Base-by-base conservation (phyloP, 2,113 vertebrate genomes). In the Grammomys surdaster region DNA sequence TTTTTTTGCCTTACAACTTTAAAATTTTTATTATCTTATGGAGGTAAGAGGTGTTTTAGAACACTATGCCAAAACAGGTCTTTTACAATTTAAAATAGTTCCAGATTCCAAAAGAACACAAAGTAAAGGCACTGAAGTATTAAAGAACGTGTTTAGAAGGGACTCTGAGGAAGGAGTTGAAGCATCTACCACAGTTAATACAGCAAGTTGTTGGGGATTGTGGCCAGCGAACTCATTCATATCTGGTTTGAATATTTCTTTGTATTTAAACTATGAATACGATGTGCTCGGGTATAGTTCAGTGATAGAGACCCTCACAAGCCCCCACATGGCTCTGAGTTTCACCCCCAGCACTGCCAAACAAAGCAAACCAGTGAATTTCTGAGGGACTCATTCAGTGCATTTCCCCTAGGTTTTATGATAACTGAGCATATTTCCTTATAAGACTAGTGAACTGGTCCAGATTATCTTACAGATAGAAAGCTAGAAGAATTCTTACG, bases 111-210 rank as follows among this genome's bases (percentile, higher is more conserved):
- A 96, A 69, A 93, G 77, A 54, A 94, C 22, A 88, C 80, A 86
- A 93, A 94, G 75, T 63, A 93, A 90, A 95, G 33, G 89, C 84
- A 87, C 70, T 36, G 88, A 85, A 46, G 72, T 90, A 80, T 14
- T 92, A 81, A 65, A 86, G 56, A 85, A 51, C 4, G 0, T 69
- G 81, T 76, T 90, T 88, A 76, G 60, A 69, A 86, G 8, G 63
- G n/a, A 93, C 86, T 94, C 75, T 75, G 54, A 58, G 78, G 88
- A 87, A 46, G 60, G 33, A 31, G 43, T 75, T 26, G 46, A 92
- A 93, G 19, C 33, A 70, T 58, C 54, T 51, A 70, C 28, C 60
- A 91, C 40, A 89, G 51, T 90, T 63, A 78, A 69, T 9, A 72
- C 0, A 46, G 56, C 40, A 84, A 69, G 40, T 28, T 75, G 51